Conservation (phyloP, 2,888 invertebrate genomes). For the Lasioglossum morio region DNA sequence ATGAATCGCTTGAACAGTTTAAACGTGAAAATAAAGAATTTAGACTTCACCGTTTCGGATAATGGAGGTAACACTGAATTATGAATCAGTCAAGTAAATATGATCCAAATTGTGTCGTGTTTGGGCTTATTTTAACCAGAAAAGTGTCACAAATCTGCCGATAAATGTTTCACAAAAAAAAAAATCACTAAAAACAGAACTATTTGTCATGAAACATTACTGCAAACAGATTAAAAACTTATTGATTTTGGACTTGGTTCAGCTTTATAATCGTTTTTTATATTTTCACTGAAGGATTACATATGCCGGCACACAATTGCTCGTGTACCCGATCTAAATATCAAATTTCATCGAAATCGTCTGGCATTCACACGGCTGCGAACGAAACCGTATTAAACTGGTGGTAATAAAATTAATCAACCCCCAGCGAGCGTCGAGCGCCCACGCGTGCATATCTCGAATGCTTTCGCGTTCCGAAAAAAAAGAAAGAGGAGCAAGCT, state of each 20-base stretch:
- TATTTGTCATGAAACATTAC: not conserved
- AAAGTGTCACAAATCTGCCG: not conserved
- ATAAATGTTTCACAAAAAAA: not conserved
- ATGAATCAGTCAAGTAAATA: not conserved
- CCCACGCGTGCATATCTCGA: not conserved
- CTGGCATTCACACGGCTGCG: not conserved
- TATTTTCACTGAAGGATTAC: not conserved
- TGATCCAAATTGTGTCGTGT: not conserved
- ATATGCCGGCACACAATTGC: not conserved
- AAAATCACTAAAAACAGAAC: not conserved
- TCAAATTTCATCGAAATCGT: conserved; percentile 20
- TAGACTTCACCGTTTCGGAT: not conserved
- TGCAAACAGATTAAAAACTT: not conserved
- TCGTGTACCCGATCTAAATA: conserved; percentile 18
- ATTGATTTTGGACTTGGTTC: not conserved
- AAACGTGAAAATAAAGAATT: not conserved
- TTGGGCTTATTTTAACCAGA: not conserved
- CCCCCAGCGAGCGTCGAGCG: conserved; percentile 9
- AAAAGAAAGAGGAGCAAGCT: not conserved
- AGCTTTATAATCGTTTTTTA: not conserved
- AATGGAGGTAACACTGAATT: not conserved
- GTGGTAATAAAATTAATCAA: conserved; percentile 51
- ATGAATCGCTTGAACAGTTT: not conserved
- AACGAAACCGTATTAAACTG: conserved; percentile 46
- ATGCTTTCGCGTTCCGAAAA: not conserved